A percentile compares a stretch with the other conserved stretches of the same genome.
These are phyloP conservation scores for Sphaeramia orbicularis DNA, from an alignment of 2,797 vertebrate species.

Conservation along the genomic window DNA sequence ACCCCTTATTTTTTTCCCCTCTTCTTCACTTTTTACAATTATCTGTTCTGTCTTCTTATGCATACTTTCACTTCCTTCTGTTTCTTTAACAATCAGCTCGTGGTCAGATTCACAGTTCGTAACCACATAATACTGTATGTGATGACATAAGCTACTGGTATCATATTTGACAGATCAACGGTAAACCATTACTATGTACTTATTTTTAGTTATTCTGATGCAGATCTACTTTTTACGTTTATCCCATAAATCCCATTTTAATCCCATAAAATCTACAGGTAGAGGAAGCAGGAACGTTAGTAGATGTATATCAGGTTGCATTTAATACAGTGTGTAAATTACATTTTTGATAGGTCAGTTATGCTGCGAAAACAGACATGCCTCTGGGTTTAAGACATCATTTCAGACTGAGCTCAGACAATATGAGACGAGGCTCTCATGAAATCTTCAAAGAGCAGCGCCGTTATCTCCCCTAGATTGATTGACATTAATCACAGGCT, in stretches of 20 bases:
- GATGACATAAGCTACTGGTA: neutral
- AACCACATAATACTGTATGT: neutral
- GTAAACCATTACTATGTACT: too few relatives aligned
- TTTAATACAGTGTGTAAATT: too few relatives aligned
- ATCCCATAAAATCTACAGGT: too few relatives aligned
- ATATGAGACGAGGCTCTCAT: constrained; percentile 33
- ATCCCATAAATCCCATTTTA: too few relatives aligned
- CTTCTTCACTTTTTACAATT: neutral
- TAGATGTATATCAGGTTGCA: too few relatives aligned
- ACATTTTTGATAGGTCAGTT: too few relatives aligned
- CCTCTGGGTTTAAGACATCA: too few relatives aligned
- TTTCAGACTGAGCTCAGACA: neutral
- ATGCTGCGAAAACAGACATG: too few relatives aligned
- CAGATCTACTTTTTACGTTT: neutral
- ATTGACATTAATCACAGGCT: constrained; percentile 46
- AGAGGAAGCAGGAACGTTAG: too few relatives aligned
- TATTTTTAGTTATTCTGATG: neutral
- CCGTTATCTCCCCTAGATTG: constrained; percentile 34
- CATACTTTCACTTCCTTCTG: neutral
- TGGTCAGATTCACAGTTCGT: neutral
- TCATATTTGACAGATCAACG: neutral
- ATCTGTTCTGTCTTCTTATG: too few relatives aligned
- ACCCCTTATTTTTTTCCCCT: neutral
- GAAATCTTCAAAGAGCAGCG: constrained; percentile 35
- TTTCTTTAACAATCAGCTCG: neutral